Percentiles rank a stretch among this genome's conserved stretches.
Evolutionary conservation across 2,113 vertebrate species (phyloP).

Genomic region (Chionodraco myersi): DNA sequence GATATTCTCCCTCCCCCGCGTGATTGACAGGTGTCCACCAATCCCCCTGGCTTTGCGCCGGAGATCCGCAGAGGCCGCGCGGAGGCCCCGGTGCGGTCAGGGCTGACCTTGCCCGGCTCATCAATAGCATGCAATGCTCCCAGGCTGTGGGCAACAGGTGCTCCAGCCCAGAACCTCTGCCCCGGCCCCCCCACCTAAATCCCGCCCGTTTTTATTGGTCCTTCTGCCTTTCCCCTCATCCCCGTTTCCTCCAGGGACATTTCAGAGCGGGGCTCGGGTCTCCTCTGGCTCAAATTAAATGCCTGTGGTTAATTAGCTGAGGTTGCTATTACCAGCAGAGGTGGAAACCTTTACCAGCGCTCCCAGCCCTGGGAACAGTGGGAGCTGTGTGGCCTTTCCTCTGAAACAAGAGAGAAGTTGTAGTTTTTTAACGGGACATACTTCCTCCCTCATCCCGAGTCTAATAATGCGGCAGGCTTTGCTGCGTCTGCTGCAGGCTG

Average conservation of each 20-base stretch:
- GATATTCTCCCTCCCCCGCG: conserved; percentile 45
- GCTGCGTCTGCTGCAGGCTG: conserved; percentile 9
- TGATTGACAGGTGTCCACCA: conserved; percentile 85
- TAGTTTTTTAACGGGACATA: conserved; percentile 35
- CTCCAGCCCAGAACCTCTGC: conserved; percentile 60
- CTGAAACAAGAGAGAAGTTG: conserved; percentile 48
- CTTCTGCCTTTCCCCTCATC: conserved; percentile 43
- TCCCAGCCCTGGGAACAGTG: conserved; percentile 52
- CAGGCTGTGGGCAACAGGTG: conserved; percentile 79
- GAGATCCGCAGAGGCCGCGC: conserved; percentile 74
- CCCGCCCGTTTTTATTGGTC: conserved; percentile 67
- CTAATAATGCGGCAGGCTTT: conserved; percentile 12
- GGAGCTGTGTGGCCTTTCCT: conserved; percentile 40
- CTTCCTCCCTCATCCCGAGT: conserved; percentile 22
- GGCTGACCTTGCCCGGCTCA: conserved; percentile 71
- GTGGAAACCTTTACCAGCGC: conserved; percentile 42
- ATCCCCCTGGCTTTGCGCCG: conserved; percentile 80
- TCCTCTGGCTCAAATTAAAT: conserved; percentile 68
- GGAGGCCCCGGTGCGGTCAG: conserved; percentile 54
- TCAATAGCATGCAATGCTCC: conserved; percentile 73
- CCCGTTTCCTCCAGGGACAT: conserved; percentile 61
- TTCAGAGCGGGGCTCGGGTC: conserved; percentile 43
- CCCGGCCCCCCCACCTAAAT: conserved; percentile 51
- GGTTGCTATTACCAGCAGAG: conserved; percentile 59
- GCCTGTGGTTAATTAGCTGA: conserved; percentile 73